Base-by-base conservation (phyloP, 1,140 invertebrate species). In the Zelostemma sp. region DNA sequence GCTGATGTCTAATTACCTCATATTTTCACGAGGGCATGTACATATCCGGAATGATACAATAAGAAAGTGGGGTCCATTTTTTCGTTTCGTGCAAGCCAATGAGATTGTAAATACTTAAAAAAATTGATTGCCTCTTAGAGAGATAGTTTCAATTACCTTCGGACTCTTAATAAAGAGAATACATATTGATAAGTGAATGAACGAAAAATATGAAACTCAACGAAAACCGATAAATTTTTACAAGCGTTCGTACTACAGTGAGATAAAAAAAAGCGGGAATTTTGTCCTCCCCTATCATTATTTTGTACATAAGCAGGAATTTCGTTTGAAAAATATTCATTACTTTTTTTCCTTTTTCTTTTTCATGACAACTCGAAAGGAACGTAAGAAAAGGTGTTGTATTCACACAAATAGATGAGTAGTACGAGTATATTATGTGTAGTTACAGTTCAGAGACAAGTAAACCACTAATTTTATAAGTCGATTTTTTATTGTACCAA, bases 11-110 rank as follows among this genome's bases (percentile, higher is more conserved):
- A 45, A 64, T 64, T 43, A 53, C 57, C 50, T 55, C 53, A 69
- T 68, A 72, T 73, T 73, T 74, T 73, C 65, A 74, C 53, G 64
- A 66, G 47, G 70, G 66, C 53, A 38, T 79, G 77, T 77, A 79
- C 75, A 77, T 79, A 79, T 76, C 70, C 58, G 60, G 59, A 70
- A 53, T 40, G 33, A 53, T 40, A 18, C 6, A 17, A 38, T 38
- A 18, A 53, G 17, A 14, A 35, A 11, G 15, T 41, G 28, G 38
- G 38, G 18, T 19, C 33, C 15, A 40, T 4, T 40, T 53, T 41
- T 41, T 41, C 15, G 38, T 16, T 55, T 55, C 40, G 12, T 31
- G 33, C 12, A 48, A 38, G 46, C 47, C 25, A 15, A 57, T 56
- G 59, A 54, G 31, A 72, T 54, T 72, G 64, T 72, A 72, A 48